Evolutionary conservation across 2,113 vertebrate genomes (phyloP), one percentile per base, ranked within the genome.

Genomic region (Cyanocitta stelleri): DNA sequence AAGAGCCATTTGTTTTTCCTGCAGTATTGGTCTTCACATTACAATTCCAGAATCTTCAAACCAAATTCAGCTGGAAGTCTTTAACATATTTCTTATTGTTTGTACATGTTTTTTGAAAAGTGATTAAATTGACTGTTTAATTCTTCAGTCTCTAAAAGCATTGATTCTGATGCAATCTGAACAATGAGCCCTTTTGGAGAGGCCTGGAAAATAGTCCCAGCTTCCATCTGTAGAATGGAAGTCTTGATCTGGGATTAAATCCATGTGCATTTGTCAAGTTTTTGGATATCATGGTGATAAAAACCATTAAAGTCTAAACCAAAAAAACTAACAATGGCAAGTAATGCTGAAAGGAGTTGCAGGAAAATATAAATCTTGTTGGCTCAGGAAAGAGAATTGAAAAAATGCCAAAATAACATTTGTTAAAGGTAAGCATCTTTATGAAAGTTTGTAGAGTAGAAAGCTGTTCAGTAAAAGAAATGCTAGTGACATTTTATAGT

Each of bases 211-310:
- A 18, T 2, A 69, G 8, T 29, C 24, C 3, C 33, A 64, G 16
- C 20, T 43, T 78, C 8, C 39, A 73, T 24, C 39, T 80, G 16
- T 29, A 55, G 29, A 81, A 61, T n/a, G 30, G 14, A 69, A 73
- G 2, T 14, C 20, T 44, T 59, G 19, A 41, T 77, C 44, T 59
- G 39, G 14, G 35, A 78, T 51, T 71, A 86, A 78, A 74, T 41
- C 22, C 32, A 51, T 0, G 0, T 51, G 6, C 2, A 18, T 86
- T 91, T 83, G 24, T 18, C 13, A 37, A 62, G 5, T 1, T 0
- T 26, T 83, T 17, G 1, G 41, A 51, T 79, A 43, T 56, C 35
- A 46, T 11, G 8, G 17, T 71, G 13, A n/a, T 14, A 30, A 82
- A 59, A 32, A 73, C 3, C 9, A 32, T 21, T 52, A 58, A 35